Base-by-base conservation (phyloP, 1,140 invertebrate species). In the Theocolax elegans region DNA sequence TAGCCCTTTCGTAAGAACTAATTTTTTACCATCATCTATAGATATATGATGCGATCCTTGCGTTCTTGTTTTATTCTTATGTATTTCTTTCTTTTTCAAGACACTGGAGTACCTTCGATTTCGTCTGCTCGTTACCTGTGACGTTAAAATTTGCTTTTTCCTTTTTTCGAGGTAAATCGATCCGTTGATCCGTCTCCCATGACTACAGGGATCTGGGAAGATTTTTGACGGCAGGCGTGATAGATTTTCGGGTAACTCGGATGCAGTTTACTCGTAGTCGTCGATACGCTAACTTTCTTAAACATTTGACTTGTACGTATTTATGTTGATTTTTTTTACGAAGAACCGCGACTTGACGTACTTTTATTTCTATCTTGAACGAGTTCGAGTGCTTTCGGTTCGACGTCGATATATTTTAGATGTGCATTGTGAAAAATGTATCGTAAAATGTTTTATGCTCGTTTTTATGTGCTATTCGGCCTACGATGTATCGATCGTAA, bases 381-480 rank as follows among this genome's bases (percentile, higher is more conserved):
- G 46, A 6, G 19, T 23, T 8, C 19, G 46, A 21, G 42, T 15
- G 6, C 42, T 44, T 12, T 3, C 42, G n/a, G n/a, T n/a, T n/a
- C n/a, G n/a, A n/a, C n/a, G n/a, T n/a, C n/a, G 54, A 21, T 38
- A 58, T 58, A 58, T 58, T 35, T 56, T 21, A 21, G 29, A 17
- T 56, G 29, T 13, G 10, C 17, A 35, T 10, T 9, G 25, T 53
- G 29, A 25, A 42, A 58, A 58, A 58, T 40, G 35, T 15, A 23
- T 58, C 54, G 54, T 40, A 40, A 58, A 58, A 58, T 19, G 17
- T 58, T 58, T 58, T 58, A 58, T 21, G 35, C 21, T 21, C 13
- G 8, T 19, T 54, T 35, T 54, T 54, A 53, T 29, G 23, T 2
- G 13, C 15, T 6, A 29, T 53, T 29, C 8, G 51, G 15, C 6